These are phyloP conservation scores for Podabrus alpinus DNA, from an alignment of 2,888 invertebrate genomes.

Conservation along the genomic window DNA sequence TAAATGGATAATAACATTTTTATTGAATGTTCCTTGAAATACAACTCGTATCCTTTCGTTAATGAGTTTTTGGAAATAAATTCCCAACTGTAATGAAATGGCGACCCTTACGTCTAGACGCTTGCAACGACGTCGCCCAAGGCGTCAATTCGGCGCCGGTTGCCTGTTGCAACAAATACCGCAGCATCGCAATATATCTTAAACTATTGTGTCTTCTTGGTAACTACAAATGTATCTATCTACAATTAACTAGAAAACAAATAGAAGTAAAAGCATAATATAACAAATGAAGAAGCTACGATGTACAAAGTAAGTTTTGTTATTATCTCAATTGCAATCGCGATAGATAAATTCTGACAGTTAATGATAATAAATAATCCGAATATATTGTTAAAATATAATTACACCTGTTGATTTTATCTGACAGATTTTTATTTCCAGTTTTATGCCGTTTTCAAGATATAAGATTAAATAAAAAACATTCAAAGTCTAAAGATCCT, in stretches of 20 bases:
- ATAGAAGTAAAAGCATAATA: neutral
- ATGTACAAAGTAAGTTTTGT: neutral
- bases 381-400: neutral
- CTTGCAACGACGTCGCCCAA: conserved; percentile 23
- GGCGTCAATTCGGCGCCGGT: conserved; percentile 25
- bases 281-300: neutral
- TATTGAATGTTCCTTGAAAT: conserved; percentile 3
- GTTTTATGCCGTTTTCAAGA: neutral
- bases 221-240: neutral
- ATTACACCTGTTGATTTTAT: neutral
- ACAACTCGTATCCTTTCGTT: conserved; percentile 22
- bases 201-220: neutral
- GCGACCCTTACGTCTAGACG: conserved; percentile 26
- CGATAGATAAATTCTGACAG: neutral
- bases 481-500: neutral
- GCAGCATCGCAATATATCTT: neutral
- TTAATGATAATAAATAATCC: neutral
- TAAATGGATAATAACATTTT: neutral
- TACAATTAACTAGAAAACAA: neutral
- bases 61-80: conserved; percentile 16
- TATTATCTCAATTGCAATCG: neutral
- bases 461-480: neutral
- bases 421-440: neutral
- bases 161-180: conserved; percentile 13
- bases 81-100: conserved; percentile 20